Percentiles rank a stretch among this genome's conserved stretches.
Evolutionary conservation across 2,888 invertebrate genomes (phyloP).

Genomic region (Andrena minutula): DNA sequence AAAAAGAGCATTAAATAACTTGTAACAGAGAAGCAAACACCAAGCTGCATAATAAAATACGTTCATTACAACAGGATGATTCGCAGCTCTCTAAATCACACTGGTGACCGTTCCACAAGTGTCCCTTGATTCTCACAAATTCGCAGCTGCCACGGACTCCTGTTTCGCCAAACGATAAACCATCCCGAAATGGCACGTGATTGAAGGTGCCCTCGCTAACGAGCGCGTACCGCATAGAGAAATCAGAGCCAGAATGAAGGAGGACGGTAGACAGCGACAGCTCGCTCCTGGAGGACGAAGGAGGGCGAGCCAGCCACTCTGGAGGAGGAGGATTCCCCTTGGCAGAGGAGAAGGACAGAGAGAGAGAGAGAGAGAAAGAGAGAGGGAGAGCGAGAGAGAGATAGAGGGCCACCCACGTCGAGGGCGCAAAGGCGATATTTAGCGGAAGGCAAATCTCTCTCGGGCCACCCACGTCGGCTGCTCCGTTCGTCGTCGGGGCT

Average conservation of each 20-base stretch:
- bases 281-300: conserved; percentile 59
- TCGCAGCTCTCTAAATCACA: too few relatives aligned
- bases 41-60: too few relatives aligned
- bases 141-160: too few relatives aligned
- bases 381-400: conserved; percentile 47
- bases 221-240: conserved; percentile 23
- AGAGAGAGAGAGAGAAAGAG: conserved; percentile 19
- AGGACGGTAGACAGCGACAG: conserved; percentile 67
- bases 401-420: conserved; percentile 82
- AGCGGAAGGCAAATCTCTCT: conserved; percentile 84
- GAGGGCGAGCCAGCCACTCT: conserved; percentile 49
- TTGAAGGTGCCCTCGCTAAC: background rate
- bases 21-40: too few relatives aligned
- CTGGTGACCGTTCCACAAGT: too few relatives aligned
- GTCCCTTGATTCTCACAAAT: too few relatives aligned
- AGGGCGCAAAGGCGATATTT: conserved; percentile 84
- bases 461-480: conserved; percentile 83
- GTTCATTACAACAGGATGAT: too few relatives aligned
- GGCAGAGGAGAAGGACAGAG: conserved; percentile 42
- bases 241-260: conserved; percentile 48
- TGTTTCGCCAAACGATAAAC: background rate
- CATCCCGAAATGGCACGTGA: background rate
- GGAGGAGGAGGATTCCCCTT: conserved; percentile 67
- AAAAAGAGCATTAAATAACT: too few relatives aligned
- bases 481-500: conserved; percentile 76